These are phyloP conservation scores for Ephestia elutella DNA, from an alignment of 1,140 invertebrate genomes.

Conservation along the genomic window DNA sequence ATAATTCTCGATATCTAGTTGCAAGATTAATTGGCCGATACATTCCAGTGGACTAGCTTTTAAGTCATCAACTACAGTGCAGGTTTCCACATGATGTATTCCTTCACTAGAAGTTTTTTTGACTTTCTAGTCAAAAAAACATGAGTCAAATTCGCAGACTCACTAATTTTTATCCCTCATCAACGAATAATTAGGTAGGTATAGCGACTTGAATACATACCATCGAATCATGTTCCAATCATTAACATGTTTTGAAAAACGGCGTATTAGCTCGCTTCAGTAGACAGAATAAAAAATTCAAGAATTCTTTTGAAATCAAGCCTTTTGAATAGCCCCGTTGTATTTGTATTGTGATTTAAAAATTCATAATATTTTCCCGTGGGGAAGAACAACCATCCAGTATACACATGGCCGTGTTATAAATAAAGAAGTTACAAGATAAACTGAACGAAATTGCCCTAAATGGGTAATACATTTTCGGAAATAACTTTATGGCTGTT, in stretches of 20 bases:
- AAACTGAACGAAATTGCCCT: constrained; percentile 5
- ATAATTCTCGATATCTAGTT: too few relatives aligned
- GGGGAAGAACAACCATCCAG: constrained; percentile 9
- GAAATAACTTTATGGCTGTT: constrained; percentile 2
- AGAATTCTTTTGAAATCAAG: constrained; percentile 6
- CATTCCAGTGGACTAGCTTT: too few relatives aligned
- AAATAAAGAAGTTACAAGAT: constrained; percentile 8
- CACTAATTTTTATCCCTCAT: too few relatives aligned
- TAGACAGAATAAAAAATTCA: constrained; percentile 9
- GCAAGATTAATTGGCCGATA: too few relatives aligned
- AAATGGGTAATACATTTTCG: constrained; percentile 5
- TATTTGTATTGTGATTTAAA: constrained; percentile 13
- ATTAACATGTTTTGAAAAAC: constrained; percentile 2
- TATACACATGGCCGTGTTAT: neutral
- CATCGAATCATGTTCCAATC: neutral
- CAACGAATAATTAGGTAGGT: too few relatives aligned
- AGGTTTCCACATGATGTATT: too few relatives aligned
- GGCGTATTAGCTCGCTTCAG: neutral
- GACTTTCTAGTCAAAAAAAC: too few relatives aligned
- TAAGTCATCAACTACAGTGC: too few relatives aligned
- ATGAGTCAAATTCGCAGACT: too few relatives aligned
- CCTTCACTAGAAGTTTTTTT: too few relatives aligned
- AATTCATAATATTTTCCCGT: constrained; percentile 13
- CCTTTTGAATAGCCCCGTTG: neutral
- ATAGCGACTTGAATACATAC: neutral